Percentiles rank a stretch among this genome's conserved stretches.
These are phyloP conservation scores for Leuciscus idus DNA, from an alignment of 2,113 vertebrate genomes.

Conservation along the genomic window DNA sequence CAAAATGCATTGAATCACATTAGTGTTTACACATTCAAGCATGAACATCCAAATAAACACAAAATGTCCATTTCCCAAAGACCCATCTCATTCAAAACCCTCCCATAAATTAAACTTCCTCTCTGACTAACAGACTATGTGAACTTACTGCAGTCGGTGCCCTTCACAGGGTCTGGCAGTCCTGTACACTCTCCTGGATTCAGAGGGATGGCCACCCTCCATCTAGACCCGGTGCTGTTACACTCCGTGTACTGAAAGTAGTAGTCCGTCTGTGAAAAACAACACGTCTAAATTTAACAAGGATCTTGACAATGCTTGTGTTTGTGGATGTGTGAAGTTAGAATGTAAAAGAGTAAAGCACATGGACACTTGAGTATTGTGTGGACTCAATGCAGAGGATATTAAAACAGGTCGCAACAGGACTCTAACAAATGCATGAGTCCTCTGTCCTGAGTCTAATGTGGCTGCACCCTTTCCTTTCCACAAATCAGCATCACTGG, in stretches of 20 bases:
- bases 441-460: conserved; percentile 29
- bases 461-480: conserved; percentile 35
- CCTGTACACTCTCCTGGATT: conserved; percentile 81
- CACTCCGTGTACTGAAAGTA: conserved; percentile 98
- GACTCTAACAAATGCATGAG: conserved; percentile 29
- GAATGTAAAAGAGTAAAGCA: neutral
- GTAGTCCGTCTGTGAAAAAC: conserved; percentile 86
- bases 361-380: neutral
- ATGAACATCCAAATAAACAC: neutral
- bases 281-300: conserved; percentile 40
- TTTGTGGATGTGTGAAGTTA: conserved; percentile 20
- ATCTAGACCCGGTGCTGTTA: conserved; percentile 92
- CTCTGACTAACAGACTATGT: neutral
- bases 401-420: conserved; percentile 33
- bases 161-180: conserved; percentile 91
- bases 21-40: neutral
- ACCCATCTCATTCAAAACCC: neutral
- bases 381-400: neutral
- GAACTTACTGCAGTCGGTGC: conserved; percentile 97
- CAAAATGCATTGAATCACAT: neutral
- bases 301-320: conserved; percentile 20
- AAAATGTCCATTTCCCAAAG: neutral
- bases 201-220: conserved; percentile 94
- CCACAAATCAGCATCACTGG: neutral
- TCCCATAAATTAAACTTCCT: neutral